These are phyloP conservation scores for Heterodera schachtii DNA, from an alignment of 1,140 invertebrate species.

Conservation along the genomic window DNA sequence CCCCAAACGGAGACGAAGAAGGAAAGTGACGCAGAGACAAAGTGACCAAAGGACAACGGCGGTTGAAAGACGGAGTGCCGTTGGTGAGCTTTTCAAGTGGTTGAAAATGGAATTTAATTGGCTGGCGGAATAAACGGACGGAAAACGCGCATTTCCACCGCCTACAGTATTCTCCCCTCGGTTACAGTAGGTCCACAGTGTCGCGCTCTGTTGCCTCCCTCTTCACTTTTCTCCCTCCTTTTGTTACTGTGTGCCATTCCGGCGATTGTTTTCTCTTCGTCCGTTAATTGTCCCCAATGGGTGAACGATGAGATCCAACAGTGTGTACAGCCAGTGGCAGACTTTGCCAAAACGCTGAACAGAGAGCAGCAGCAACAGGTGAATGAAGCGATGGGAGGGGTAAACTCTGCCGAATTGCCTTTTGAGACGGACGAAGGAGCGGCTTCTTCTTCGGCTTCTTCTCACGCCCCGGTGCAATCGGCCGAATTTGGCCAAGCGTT, in stretches of 20 bases:
- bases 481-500: conserved; percentile 57
- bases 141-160: no score
- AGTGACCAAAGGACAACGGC: not conserved
- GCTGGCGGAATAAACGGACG: no score
- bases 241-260: not conserved
- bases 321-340: conserved; percentile 62
- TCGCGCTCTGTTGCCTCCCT: not conserved
- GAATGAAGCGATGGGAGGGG: not conserved
- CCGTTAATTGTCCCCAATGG: conserved; percentile 44
- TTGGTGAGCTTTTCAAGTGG: no score
- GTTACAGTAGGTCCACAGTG: no score
- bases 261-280: not conserved
- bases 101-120: no score
- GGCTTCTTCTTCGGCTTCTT: not conserved
- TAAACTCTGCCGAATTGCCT: conserved; percentile 4
- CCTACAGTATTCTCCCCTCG: no score
- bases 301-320: conserved; percentile 57
- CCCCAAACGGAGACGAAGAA: not conserved
- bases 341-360: conserved; percentile 64
- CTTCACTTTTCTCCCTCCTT: not conserved
- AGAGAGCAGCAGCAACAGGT: conserved; percentile 48
- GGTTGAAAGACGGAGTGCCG: not conserved
- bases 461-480: conserved; percentile 20
- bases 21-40: not conserved
- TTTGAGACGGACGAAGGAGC: conserved; percentile 12